Percentiles rank a stretch among this genome's conserved stretches.
These are phyloP conservation scores for Trichogramma dendrolimi DNA, from an alignment of 2,888 invertebrate species.

Conservation along the genomic window DNA sequence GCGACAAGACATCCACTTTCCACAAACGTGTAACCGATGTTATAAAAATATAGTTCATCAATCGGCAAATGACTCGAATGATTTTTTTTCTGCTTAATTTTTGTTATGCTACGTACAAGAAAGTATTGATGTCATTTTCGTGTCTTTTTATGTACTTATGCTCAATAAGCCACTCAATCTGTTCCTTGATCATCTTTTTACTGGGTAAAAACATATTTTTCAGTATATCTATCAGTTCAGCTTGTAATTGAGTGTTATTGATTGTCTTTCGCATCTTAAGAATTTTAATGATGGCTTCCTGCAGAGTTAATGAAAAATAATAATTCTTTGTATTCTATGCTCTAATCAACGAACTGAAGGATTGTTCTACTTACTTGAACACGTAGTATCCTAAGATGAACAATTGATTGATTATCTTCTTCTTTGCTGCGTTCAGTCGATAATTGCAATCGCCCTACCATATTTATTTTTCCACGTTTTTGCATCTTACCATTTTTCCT, in stretches of 20 bases:
- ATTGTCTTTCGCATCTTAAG: constrained; percentile 96
- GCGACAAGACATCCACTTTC: constrained; percentile 4
- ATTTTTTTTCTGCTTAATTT: constrained; percentile 32
- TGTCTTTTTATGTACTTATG: constrained; percentile 96
- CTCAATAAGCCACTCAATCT: constrained; percentile 98
- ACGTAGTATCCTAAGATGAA: constrained; percentile 89
- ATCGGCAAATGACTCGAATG: constrained; percentile 30
- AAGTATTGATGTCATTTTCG: constrained; percentile 95
- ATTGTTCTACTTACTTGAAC: constrained; percentile 56
- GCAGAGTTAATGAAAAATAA: constrained; percentile 36
- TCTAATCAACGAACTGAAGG: background rate
- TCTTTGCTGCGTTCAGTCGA: constrained; percentile 93
- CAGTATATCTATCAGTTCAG: constrained; percentile 94
- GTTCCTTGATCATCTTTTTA: constrained; percentile 99
- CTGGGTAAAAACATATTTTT: constrained; percentile 99
- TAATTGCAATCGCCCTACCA: constrained; percentile 91
- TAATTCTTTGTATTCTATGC: background rate
- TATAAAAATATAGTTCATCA: constrained; percentile 46
- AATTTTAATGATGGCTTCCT: constrained; percentile 99
- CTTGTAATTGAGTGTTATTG: constrained; percentile 90
- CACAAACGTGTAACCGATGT: constrained; percentile 10
- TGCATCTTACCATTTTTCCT: constrained; percentile 94
- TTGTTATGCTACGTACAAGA: constrained; percentile 90
- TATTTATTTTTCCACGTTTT: constrained; percentile 90
- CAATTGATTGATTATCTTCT: constrained; percentile 98